Conservation (phyloP, 2,797 vertebrate species). For the Argyrosomus regius region DNA sequence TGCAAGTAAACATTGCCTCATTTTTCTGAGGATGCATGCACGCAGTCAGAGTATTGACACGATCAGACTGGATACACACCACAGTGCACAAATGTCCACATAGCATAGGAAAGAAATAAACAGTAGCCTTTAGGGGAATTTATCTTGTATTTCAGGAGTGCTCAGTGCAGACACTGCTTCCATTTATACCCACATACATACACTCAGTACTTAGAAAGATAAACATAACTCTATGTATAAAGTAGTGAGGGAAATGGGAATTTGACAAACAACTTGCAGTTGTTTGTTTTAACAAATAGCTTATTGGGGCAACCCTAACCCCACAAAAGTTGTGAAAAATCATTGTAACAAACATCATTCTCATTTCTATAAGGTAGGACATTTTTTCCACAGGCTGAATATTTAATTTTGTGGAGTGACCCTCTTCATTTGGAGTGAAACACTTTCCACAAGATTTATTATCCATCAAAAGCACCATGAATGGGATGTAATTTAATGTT, state of each 20-base stretch:
- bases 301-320: not conserved
- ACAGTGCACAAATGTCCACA: constrained; percentile 18
- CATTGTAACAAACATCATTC: not conserved
- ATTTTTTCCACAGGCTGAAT: constrained; percentile 9
- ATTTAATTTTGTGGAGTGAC: constrained; percentile 9
- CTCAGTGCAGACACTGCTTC: not conserved
- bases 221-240: constrained; percentile 16
- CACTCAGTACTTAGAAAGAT: not conserved
- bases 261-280: constrained; percentile 1
- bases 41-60: constrained; percentile 3
- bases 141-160: constrained; percentile 27
- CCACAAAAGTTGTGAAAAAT: not conserved
- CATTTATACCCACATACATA: constrained; percentile 17
- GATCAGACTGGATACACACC: constrained; percentile 13
- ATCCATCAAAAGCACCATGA: constrained; percentile 30
- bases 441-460: constrained; percentile 20
- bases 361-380: not conserved
- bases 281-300: not conserved
- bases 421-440: not conserved
- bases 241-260: not conserved
- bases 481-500: constrained; percentile 36
- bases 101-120: constrained; percentile 2
- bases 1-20: constrained; percentile 47
- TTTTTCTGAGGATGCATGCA: constrained; percentile 19
- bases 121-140: constrained; percentile 16